Percentiles rank a stretch among this genome's conserved stretches.
Conservation (phyloP, 2,113 vertebrate genomes). For the Polypterus senegalus region DNA sequence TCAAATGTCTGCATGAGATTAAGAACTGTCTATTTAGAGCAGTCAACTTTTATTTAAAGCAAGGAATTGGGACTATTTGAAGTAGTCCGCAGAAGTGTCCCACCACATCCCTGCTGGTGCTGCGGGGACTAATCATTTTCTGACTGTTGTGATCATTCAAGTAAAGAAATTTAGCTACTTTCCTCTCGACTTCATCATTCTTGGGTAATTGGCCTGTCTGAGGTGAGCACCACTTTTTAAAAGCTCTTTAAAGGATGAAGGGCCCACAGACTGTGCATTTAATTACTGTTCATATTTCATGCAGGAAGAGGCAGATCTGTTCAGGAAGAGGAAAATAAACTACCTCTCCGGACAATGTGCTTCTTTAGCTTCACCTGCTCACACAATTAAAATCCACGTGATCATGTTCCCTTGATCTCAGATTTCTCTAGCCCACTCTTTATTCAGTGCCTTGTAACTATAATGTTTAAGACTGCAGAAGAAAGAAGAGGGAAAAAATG, state of each 20-base stretch:
- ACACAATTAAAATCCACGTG: constrained; percentile 1
- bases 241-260: constrained; percentile 63
- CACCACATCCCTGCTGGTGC: constrained; percentile 70
- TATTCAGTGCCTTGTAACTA: no score
- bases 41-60: constrained; percentile 95
- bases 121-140: constrained; percentile 76
- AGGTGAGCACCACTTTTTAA: constrained; percentile 57
- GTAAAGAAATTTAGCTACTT: constrained; percentile 92
- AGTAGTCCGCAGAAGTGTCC: constrained; percentile 77
- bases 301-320: constrained; percentile 59
- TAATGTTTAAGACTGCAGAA: no score
- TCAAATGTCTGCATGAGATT: constrained; percentile 98
- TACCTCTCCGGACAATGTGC: constrained; percentile 32
- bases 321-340: constrained; percentile 54
- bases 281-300: constrained; percentile 78
- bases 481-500: no score
- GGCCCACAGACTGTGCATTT: constrained; percentile 70
- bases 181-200: constrained; percentile 76
- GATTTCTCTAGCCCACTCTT: not conserved
- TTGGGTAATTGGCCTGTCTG: constrained; percentile 77
- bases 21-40: constrained; percentile 94
- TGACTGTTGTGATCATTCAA: constrained; percentile 85
- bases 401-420: not conserved
- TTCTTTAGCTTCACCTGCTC: constrained; percentile 2
- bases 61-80: constrained; percentile 84